Percentiles rank a stretch among this genome's conserved stretches.
Evolutionary conservation across 2,888 invertebrate genomes (phyloP).

Genomic region (Sphaeridia pumilis): DNA sequence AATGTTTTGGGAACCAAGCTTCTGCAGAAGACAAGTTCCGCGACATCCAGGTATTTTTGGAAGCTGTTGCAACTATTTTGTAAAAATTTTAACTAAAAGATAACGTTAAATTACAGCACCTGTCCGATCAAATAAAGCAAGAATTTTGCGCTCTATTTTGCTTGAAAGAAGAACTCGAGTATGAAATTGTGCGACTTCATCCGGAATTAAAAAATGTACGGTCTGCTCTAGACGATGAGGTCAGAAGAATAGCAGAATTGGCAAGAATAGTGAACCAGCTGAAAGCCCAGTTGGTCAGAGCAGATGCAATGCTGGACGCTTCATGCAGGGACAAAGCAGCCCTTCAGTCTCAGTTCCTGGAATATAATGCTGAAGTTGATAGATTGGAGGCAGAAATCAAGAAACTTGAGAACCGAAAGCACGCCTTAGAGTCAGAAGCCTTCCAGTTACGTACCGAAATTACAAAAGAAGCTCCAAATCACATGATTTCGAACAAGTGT

Average conservation of each 20-base stretch:
- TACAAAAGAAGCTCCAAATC: background rate
- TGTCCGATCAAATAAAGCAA: too few relatives aligned
- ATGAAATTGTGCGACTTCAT: slow-evolving; percentile 17
- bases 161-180: slow-evolving; percentile 22
- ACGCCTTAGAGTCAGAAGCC: slow-evolving; percentile 11
- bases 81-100: too few relatives aligned
- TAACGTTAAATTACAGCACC: too few relatives aligned
- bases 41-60: slow-evolving; percentile 7
- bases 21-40: slow-evolving; percentile 4
- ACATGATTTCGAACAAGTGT: slow-evolving; percentile 6
- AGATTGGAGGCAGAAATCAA: slow-evolving; percentile 19
- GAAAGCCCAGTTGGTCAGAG: slow-evolving; percentile 16
- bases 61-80: too few relatives aligned
- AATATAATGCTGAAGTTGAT: slow-evolving; percentile 8
- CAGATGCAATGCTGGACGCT: slow-evolving; percentile 19
- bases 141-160: too few relatives aligned
- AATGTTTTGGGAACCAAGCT: slow-evolving; percentile 19
- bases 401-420: slow-evolving; percentile 5
- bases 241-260: slow-evolving; percentile 14
- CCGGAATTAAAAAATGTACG: slow-evolving; percentile 19
- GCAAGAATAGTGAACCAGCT: slow-evolving; percentile 22
- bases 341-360: slow-evolving; percentile 16
- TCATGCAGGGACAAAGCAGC: slow-evolving; percentile 17
- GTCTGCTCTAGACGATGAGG: slow-evolving; percentile 23
- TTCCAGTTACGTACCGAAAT: background rate